phyloP scores from a whole-genome alignment of 1,140 invertebrate genomes.

The Ostrea denselamellosa region DNA sequence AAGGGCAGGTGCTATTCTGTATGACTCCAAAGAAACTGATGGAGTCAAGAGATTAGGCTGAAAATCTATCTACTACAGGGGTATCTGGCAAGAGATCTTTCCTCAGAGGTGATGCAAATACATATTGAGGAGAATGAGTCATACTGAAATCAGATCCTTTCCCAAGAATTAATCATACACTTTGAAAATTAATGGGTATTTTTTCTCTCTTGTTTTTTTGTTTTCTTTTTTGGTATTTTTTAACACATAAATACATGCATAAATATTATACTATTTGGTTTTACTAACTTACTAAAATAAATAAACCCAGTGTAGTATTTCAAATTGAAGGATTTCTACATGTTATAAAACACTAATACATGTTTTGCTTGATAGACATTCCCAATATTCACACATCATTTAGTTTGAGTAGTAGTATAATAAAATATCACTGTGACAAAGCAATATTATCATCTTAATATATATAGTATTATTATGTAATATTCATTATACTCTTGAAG shows the following conservation, averaged over 20 bases:
- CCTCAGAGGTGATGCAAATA: slow-evolving; percentile 15
- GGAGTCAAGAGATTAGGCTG: slow-evolving; percentile 16
- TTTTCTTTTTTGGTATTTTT: background rate
- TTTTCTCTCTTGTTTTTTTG: background rate
- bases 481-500: too few species aligned
- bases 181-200: background rate
- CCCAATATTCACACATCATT: too few species aligned
- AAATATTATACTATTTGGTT: too few species aligned
- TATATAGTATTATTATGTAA: too few species aligned
- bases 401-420: too few species aligned
- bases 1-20: slow-evolving; percentile 27
- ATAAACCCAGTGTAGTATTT: too few species aligned
- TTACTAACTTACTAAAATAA: too few species aligned
- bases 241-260: background rate
- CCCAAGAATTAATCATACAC: slow-evolving; percentile 15
- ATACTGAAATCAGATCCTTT: background rate
- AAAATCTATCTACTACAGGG: slow-evolving; percentile 10
- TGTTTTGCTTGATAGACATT: too few species aligned
- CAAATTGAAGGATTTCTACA: too few species aligned
- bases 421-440: too few species aligned
- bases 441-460: too few species aligned
- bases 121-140: background rate
- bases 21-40: background rate
- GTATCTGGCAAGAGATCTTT: slow-evolving; percentile 30
- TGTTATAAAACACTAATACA: too few species aligned